Evolutionary conservation across 2,888 invertebrate species (phyloP).

Genomic region (Calameuta idolon): DNA sequence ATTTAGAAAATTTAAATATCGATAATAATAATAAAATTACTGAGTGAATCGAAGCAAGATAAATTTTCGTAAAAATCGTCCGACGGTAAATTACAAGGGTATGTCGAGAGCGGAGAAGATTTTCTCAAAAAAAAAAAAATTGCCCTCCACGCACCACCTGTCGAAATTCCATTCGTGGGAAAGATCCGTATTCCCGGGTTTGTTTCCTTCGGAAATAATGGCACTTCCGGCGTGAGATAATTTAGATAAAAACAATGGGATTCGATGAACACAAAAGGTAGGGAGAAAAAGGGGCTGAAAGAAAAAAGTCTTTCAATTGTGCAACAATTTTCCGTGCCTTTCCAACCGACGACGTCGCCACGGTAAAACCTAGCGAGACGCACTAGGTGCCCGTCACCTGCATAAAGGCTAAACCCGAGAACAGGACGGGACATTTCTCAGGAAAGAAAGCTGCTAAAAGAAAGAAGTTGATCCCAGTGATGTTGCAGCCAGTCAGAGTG

Average conservation of each 20-base stretch:
- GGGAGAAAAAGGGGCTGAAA: background rate
- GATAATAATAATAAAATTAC: background rate
- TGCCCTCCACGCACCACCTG: background rate
- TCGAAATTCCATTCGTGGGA: background rate
- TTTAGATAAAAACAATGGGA: background rate
- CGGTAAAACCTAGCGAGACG: background rate
- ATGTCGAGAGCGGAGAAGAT: too few relatives aligned
- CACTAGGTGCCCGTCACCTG: conserved; percentile 33
- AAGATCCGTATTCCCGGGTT: background rate
- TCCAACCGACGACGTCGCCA: background rate
- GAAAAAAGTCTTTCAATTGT: background rate
- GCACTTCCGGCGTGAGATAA: background rate
- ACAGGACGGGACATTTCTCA: conserved; percentile 46
- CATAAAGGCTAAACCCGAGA: conserved; percentile 32
- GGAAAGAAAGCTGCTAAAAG: conserved; percentile 61
- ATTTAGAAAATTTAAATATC: background rate
- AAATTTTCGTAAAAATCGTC: background rate
- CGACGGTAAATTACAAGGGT: background rate
- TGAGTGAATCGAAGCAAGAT: background rate
- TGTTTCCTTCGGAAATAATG: background rate
- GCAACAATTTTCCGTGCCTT: background rate
- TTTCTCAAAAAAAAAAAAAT: background rate
- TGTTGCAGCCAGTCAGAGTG: conserved; percentile 37
- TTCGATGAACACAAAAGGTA: background rate
- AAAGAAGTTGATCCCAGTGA: conserved; percentile 50